Evolutionary conservation across 1,140 invertebrate genomes (phyloP), one percentile per base, ranked within the genome.

Genomic region (Diachasmimorpha longicaudata): DNA sequence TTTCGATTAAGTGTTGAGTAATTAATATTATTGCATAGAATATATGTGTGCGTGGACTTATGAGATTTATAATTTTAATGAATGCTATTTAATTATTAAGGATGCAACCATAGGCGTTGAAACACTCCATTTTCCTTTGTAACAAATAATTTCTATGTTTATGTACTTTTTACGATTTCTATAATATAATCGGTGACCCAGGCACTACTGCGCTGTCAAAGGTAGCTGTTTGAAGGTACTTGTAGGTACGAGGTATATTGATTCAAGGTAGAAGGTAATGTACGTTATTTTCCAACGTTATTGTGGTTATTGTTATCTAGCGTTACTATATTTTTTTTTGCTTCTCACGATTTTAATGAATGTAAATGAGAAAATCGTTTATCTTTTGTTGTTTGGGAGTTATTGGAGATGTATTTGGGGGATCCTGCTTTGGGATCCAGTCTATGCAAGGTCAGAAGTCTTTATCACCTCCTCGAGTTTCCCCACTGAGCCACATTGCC

Each of bases 181-280:
- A n/a, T n/a, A 78, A 70, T 79, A 46, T 79, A 4, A 63, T 75
- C 75, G 78, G 82, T 83, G 82, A 84, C 80, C 79, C 85, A 86
- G 85, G 87, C 87, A 88, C 86, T 87, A 87, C 86, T 87, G 86
- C 85, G 84, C 86, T 87, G 85, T 82, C 81, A 80, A 82, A 82
- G 82, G 75, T 85, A 85, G 83, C 83, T 84, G 81, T 86, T 85
- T 85, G 81, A 87, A 88, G 87, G 87, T 88, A 88, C 87, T 87
- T 85, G 85, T 87, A 86, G 84, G 83, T 85, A 84, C 84, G 87
- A 88, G 87, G 87, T 88, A 88, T 88, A 85, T 87, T 79, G 85
- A 81, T 82, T 85, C 80, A 87, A 87, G 86, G 86, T 87, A 87
- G 83, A 85, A 79, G 77, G 79, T 78, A 76, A 70, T 69, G 71